Conservation (phyloP, 2,797 vertebrate genomes). For the Brachyrhaphis roseni region DNA sequence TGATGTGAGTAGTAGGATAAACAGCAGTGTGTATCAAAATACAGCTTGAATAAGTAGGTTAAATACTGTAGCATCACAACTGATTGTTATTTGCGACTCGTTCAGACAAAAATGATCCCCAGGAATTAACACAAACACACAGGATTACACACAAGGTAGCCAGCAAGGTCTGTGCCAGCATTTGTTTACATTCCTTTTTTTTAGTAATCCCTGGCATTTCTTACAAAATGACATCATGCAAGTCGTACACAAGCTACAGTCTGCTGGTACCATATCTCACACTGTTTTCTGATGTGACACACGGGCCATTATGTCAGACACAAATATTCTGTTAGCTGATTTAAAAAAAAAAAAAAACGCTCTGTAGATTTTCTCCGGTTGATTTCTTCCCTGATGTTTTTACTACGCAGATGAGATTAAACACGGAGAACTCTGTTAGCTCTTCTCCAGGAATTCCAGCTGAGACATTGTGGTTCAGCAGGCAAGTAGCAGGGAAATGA, state of each 20-base stretch:
- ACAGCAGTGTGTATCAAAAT: background rate
- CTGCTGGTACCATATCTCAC: background rate
- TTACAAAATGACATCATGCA: background rate
- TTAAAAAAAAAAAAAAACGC: too few relatives aligned
- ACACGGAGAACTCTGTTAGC: background rate
- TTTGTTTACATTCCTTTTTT: constrained; percentile 2
- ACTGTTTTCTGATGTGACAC: background rate
- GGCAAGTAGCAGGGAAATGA: background rate
- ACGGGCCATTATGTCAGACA: background rate
- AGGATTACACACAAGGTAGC: background rate
- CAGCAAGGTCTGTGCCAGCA: background rate
- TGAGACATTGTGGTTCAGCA: background rate
- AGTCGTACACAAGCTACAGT: background rate
- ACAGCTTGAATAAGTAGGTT: too few relatives aligned
- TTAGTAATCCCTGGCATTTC: background rate
- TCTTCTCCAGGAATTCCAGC: background rate
- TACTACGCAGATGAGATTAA: background rate
- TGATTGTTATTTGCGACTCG: background rate
- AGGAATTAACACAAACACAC: background rate
- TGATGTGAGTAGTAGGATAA: background rate
- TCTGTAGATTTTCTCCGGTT: background rate
- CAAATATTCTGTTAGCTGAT: background rate
- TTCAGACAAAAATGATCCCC: background rate
- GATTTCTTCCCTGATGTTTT: background rate
- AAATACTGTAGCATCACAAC: background rate